Evolutionary conservation across 2,113 vertebrate genomes (phyloP), one percentile per base, ranked within the genome.

Genomic region (Dasyprocta punctata): DNA sequence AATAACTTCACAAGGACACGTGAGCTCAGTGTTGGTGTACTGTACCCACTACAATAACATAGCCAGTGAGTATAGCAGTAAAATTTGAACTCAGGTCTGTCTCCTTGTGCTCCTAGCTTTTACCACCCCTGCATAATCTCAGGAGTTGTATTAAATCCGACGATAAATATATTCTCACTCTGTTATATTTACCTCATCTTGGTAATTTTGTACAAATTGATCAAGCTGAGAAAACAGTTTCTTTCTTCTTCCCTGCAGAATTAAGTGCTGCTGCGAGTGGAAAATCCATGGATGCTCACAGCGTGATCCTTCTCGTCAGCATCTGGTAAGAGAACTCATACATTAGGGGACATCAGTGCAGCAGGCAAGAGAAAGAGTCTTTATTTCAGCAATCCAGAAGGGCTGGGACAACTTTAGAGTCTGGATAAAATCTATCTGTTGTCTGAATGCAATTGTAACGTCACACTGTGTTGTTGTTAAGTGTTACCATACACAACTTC

Each of bases 91-190:
- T 93, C 36, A 8, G 41, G 44, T n/a, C 86, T 60, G 0, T 49
- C 78, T 75, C 28, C 33, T 33, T 67, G 11, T 22, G 3, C 10
- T 10, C 11, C 52, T 69, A 44, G 58, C 41, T 75, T 58, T 52
- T 61, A 26, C 10, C 2, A 7, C 47, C 60, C 22, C 28, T 10
- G 17, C 13, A 2, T 2, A 12, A 4, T 28, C 4, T 17, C 0
- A 78, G 58, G 95, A 60, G 5, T 71, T n/a, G 20, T 28, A 41
- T 22, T 89, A 47, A n/a, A 54, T 33, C 47, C 75, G 80, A 28
- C 0, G 2, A 22, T 22, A 88, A 80, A 84, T 13, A 9, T 28
- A 71, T 30, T 58, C 52, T n/a, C 0, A 1, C 22, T 78, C 19
- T 36, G 8, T 93, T 88, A 33, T 10, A 49, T 54, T 65, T 81